phyloP scores from a whole-genome alignment of 2,113 vertebrate species.

The Mirza zaza region DNA sequence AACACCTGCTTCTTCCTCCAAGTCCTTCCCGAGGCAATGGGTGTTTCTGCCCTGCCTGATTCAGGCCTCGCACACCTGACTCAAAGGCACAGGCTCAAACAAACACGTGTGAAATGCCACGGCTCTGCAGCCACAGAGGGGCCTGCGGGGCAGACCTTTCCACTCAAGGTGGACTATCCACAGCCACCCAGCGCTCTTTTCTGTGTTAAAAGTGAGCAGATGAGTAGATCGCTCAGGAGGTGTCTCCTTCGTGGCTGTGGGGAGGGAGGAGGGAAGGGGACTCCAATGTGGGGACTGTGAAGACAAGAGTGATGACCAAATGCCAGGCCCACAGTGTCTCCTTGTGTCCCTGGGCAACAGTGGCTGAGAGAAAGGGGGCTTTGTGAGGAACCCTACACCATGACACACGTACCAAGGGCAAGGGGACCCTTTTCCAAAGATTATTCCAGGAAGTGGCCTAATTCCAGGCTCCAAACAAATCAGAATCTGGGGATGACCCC shows the following conservation, averaged over 20 bases:
- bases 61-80: neutral
- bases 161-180: neutral
- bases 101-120: neutral
- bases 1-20: neutral
- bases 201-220: neutral
- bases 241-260: neutral
- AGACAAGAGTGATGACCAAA: neutral
- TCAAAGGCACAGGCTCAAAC: constrained; percentile 15
- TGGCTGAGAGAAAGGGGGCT: neutral
- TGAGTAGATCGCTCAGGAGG: neutral
- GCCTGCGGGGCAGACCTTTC: neutral
- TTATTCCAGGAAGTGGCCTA: neutral
- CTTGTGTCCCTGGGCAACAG: neutral
- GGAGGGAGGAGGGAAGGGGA: neutral
- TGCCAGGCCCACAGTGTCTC: neutral
- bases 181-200: neutral
- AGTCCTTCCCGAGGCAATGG: neutral
- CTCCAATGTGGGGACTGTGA: neutral
- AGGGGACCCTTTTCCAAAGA: neutral
- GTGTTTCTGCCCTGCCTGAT: neutral
- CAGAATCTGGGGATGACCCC: neutral
- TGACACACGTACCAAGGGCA: neutral
- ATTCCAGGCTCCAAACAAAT: neutral
- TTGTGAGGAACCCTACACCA: neutral
- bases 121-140: neutral